phyloP scores from a whole-genome alignment of 2,888 invertebrate genomes.

The Drosophila sordidapex region DNA sequence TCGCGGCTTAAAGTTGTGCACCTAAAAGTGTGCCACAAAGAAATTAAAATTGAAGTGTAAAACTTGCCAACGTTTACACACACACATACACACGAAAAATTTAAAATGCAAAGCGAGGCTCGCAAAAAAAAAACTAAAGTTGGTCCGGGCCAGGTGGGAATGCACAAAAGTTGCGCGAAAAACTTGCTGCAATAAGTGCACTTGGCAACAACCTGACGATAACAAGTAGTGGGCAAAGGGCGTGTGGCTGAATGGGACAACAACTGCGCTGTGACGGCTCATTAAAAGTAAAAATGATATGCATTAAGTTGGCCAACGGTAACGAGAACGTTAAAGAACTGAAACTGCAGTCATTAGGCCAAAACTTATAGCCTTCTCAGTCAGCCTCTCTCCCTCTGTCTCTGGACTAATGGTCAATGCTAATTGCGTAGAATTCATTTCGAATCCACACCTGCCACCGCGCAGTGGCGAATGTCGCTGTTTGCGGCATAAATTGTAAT shows the following conservation, averaged over 20 bases:
- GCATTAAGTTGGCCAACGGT: slow-evolving; percentile 71
- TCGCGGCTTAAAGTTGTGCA: slow-evolving; percentile 63
- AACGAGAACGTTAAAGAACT: slow-evolving; percentile 64
- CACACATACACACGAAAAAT: slow-evolving; percentile 44
- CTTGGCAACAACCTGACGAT: slow-evolving; percentile 48
- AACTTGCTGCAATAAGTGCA: slow-evolving; percentile 78
- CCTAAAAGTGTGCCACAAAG: slow-evolving; percentile 53
- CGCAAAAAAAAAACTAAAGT: slow-evolving; percentile 52
- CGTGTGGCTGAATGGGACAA: not conserved
- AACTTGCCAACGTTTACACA: slow-evolving; percentile 66
- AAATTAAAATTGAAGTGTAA: slow-evolving; percentile 77
- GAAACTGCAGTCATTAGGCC: slow-evolving; percentile 66
- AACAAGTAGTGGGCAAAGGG: not conserved
- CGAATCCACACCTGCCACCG: slow-evolving; percentile 26
- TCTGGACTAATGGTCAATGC: slow-evolving; percentile 72
- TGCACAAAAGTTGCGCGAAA: slow-evolving; percentile 54
- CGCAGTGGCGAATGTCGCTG: slow-evolving; percentile 5
- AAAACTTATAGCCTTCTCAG: slow-evolving; percentile 38
- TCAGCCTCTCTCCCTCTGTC: not conserved
- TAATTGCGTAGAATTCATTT: slow-evolving; percentile 75
- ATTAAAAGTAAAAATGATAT: slow-evolving; percentile 77
- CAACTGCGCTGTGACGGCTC: slow-evolving; percentile 63
- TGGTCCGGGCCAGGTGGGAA: slow-evolving; percentile 62
- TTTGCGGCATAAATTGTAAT: slow-evolving; percentile 72
- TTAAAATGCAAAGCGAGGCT: slow-evolving; percentile 71